phyloP scores from a whole-genome alignment of 2,888 invertebrate genomes.

The Andrena haemorrhoa region DNA sequence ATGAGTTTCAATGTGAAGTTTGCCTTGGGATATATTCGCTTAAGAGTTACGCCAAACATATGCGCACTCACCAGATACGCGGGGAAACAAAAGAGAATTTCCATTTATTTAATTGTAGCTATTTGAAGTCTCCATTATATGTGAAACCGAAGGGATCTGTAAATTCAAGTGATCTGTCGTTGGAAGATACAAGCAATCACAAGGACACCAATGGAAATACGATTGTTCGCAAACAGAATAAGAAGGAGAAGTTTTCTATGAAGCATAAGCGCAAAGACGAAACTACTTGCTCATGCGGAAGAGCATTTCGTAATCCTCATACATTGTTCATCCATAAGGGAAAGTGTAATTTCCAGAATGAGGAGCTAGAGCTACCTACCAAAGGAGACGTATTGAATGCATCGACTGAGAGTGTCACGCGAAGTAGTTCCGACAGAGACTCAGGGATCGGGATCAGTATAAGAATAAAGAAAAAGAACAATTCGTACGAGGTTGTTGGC shows the following conservation, averaged over 20 bases:
- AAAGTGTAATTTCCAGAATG: conserved; percentile 66
- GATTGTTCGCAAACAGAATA: neutral
- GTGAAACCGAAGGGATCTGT: neutral
- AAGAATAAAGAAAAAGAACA: conserved; percentile 82
- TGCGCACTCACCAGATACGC: conserved; percentile 54
- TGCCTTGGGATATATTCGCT: conserved; percentile 68
- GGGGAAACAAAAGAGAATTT: conserved; percentile 75
- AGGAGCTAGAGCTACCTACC: conserved; percentile 15
- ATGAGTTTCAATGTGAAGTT: conserved; percentile 58
- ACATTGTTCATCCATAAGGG: conserved; percentile 76
- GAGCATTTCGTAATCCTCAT: conserved; percentile 76
- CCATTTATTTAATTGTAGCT: conserved; percentile 59
- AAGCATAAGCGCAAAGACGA: conserved; percentile 25
- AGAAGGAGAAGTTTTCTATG: neutral
- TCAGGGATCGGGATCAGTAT: conserved; percentile 81
- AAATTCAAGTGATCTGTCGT: neutral
- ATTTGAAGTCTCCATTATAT: conserved; percentile 67
- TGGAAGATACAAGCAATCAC: neutral
- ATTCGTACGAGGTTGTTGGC: conserved; percentile 82
- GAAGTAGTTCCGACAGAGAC: conserved; percentile 76
- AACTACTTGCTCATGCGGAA: conserved; percentile 75
- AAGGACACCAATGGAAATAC: neutral
- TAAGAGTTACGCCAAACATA: conserved; percentile 57
- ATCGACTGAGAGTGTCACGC: neutral
- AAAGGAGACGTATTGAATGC: neutral